Base-by-base conservation (phyloP, 1,140 invertebrate genomes). In the Bombus cullumanus region DNA sequence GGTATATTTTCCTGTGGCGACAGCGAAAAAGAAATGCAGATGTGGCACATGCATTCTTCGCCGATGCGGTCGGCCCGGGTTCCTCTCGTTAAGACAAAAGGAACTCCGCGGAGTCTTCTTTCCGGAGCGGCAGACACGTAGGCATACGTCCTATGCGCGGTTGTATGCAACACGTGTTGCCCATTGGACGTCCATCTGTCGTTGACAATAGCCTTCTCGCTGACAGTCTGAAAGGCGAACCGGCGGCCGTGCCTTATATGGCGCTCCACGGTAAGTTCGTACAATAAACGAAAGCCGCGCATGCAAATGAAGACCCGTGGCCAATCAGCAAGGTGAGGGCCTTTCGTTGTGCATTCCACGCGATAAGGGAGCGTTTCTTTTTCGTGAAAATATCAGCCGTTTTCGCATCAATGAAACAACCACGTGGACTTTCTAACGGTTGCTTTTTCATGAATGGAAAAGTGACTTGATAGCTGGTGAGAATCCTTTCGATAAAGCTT, bases 161-260 rank as follows among this genome's bases (percentile, higher is more conserved):
- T 85, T 88, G 90, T 93, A 93, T 93, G 92, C 91, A 90, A 92
- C 92, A 92, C 92, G 91, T 93, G 91, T 91, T 92, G 88, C 86
- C 90, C 90, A 92, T 93, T 94, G 91, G 93, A 93, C 90, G 92
- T 93, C 93, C 93, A 93, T 94, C 92, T 93, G 93, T 92, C 91
- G 93, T 91, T 93, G 92, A 93, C 93, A 93, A 93, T 93, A 92
- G 90, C 88, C 90, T 92, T 90, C 86, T 92, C 92, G 88, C 89
- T 93, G 92, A 93, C 92, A 93, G 91, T 76, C 90, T 90, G 86
- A 90, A 91, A 92, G 89, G 89, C 77, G 88, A 92, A 86, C 89
- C 91, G 88, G 88, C 87, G 87, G 88, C 80, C 81, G 85, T 72
- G 81, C 89, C 85, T 91, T 91, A 89, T 91, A 88, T 80, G 83